Evolutionary conservation across 2,888 invertebrate genomes (phyloP).

Genomic region (Hyles lineata): DNA sequence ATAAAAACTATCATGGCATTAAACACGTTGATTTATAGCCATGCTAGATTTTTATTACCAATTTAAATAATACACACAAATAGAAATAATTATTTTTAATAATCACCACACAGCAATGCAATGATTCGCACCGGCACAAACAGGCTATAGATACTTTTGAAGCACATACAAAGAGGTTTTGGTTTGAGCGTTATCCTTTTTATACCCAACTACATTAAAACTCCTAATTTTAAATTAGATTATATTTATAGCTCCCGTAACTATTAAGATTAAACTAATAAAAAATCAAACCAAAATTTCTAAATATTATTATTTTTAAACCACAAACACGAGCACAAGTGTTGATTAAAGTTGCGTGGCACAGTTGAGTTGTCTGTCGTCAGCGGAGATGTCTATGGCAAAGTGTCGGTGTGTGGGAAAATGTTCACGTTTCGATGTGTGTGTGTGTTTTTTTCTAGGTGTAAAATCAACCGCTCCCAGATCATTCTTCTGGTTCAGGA

Average conservation of each 20-base stretch:
- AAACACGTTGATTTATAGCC: not conserved
- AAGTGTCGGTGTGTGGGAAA: slow-evolving; percentile 59
- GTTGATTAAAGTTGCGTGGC: slow-evolving; percentile 30
- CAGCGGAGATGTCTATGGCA: slow-evolving; percentile 26
- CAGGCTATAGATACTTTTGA: slow-evolving; percentile 20
- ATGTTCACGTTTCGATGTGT: slow-evolving; percentile 71
- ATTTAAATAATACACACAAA: slow-evolving; percentile 29
- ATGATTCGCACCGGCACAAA: slow-evolving; percentile 32
- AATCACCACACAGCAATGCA: slow-evolving; percentile 23
- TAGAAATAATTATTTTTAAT: slow-evolving; percentile 20
- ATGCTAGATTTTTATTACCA: slow-evolving; percentile 33
- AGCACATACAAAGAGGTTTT: slow-evolving; percentile 23
- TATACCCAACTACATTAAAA: not conserved
- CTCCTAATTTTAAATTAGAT: not conserved
- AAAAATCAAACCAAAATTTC: slow-evolving; percentile 1
- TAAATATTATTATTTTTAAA: slow-evolving; percentile 27
- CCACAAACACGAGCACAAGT: slow-evolving; percentile 38
- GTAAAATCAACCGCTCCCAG: slow-evolving; percentile 84
- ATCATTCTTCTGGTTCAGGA: slow-evolving; percentile 85
- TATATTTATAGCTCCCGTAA: too few species aligned
- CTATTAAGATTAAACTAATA: not conserved
- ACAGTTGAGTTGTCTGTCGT: slow-evolving; percentile 23
- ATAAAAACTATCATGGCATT: slow-evolving; percentile 35
- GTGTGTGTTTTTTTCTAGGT: slow-evolving; percentile 83
- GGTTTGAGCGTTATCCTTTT: slow-evolving; percentile 10